Conservation (phyloP, 1,140 invertebrate genomes). For the Drosophila littoralis region DNA sequence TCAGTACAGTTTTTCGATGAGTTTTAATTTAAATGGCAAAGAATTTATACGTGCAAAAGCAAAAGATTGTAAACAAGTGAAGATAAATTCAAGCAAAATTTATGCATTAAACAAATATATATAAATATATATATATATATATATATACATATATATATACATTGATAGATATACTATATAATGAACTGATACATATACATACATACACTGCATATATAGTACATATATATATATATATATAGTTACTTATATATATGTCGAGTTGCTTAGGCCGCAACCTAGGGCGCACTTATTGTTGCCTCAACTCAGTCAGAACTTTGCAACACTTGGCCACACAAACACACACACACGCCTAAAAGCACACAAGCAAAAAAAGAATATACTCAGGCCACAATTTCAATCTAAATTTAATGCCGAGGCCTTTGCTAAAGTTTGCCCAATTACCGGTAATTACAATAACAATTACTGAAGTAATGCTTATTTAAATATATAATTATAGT, state of each 20-base stretch:
- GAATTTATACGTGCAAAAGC: slow-evolving; percentile 40
- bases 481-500: slow-evolving; percentile 6
- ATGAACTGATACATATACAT: slow-evolving; percentile 80
- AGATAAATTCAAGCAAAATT: slow-evolving; percentile 25
- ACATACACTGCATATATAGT: slow-evolving; percentile 52
- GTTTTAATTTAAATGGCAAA: slow-evolving; percentile 26
- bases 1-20: slow-evolving; percentile 54
- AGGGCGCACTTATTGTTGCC: slow-evolving; percentile 4
- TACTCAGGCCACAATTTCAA: slow-evolving; percentile 38
- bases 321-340: neutral
- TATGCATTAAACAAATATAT: slow-evolving; percentile 30
- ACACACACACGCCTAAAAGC: slow-evolving; percentile 17
- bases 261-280: slow-evolving; percentile 25
- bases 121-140: slow-evolving; percentile 23
- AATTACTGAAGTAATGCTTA: slow-evolving; percentile 27
- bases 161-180: slow-evolving; percentile 70
- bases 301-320: slow-evolving; percentile 22
- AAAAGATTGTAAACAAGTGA: slow-evolving; percentile 20
- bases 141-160: slow-evolving; percentile 56
- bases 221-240: slow-evolving; percentile 22
- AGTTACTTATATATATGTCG: slow-evolving; percentile 21
- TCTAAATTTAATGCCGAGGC: slow-evolving; percentile 14
- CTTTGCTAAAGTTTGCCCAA: slow-evolving; percentile 1
- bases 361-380: slow-evolving; percentile 3
- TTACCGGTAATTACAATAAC: slow-evolving; percentile 12